Base-by-base conservation (phyloP, 2,888 invertebrate species). In the Perizoma flavofasciatum region DNA sequence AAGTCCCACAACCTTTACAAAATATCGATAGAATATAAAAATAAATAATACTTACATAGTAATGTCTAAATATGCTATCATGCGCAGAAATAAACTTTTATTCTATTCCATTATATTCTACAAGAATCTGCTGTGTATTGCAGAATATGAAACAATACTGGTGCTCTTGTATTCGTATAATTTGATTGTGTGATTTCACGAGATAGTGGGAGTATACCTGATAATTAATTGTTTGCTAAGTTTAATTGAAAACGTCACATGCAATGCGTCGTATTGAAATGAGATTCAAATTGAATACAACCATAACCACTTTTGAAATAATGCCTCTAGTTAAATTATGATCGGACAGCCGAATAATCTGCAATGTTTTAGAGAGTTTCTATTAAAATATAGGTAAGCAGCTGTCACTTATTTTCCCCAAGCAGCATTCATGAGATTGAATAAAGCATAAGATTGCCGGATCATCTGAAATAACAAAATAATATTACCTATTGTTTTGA, bases 361-460 rank as follows among this genome's bases (percentile, higher is more conserved):
- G 9, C 40, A 5, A 40, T 41, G 8, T 7, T 22, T 32, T 32
- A 6, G 5, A 22, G 7, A 32, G 32, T 7, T 5, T 37, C 37
- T 37, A 6, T 37, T 37, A 1, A 4, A 37, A 37, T 6, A 37
- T 37, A 37, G n/a, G n/a, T n/a, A n/a, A n/a, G n/a, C n/a, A 22
- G 3, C 37, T 6, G 7, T 34, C 7, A 22, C 22, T 55, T 56
- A 60, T 52, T 63, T 44, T 41, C 39, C 44, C 78, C 76, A 84
- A 11, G 84, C 77, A 37, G 85, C 86, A 62, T 82, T 85, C 80
- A 86, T 83, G 5, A 87, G 63, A 65, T 83, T 87, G 53, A 86
- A 79, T 49, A 88, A 73, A 10, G 78, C 73, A 51, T 86, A 87
- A 3, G 82, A 70, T 57, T 86, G 82, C 41, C 82, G 81, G 54